Percentiles rank a stretch among this genome's conserved stretches.
phyloP scores from a whole-genome alignment of 35 echinoderm and acorn worm species.

The Apostichopus californicus region DNA sequence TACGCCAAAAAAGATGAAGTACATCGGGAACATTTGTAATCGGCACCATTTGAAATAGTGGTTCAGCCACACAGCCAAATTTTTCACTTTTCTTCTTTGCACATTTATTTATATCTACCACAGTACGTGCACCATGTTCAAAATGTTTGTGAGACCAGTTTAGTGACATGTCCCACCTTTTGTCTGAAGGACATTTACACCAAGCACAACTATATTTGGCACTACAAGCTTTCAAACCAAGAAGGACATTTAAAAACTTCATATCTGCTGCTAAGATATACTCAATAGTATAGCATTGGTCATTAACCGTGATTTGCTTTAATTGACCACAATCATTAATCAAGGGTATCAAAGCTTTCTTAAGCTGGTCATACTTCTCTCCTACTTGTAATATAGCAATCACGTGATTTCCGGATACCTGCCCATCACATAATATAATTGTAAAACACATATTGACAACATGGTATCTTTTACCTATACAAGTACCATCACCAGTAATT shows the following conservation, averaged over 20 bases:
- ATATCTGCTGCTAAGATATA: background rate
- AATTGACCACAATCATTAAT: background rate
- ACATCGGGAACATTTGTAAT: background rate
- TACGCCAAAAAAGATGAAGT: background rate
- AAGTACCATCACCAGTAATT: slow-evolving; percentile 37
- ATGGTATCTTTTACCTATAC: slow-evolving; percentile 41
- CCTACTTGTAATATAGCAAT: background rate
- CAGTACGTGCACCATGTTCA: background rate
- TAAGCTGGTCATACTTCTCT: background rate
- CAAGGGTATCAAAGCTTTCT: background rate
- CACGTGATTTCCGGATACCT: slow-evolving; percentile 7
- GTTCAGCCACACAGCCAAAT: background rate
- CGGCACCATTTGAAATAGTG: background rate
- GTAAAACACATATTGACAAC: slow-evolving; percentile 27
- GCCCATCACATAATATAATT: background rate
- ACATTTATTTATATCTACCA: background rate
- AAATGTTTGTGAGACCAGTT: background rate
- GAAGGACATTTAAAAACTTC: slow-evolving; percentile 19
- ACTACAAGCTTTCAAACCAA: slow-evolving; percentile 8
- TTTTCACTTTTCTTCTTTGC: background rate
- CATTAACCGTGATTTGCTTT: background rate
- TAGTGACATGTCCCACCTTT: slow-evolving; percentile 5
- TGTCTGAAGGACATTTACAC: background rate
- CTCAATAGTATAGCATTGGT: background rate
- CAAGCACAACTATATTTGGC: slow-evolving; percentile 28